Base-by-base conservation (phyloP, 23 tunicate species). In the Pegea sp. region DNA sequence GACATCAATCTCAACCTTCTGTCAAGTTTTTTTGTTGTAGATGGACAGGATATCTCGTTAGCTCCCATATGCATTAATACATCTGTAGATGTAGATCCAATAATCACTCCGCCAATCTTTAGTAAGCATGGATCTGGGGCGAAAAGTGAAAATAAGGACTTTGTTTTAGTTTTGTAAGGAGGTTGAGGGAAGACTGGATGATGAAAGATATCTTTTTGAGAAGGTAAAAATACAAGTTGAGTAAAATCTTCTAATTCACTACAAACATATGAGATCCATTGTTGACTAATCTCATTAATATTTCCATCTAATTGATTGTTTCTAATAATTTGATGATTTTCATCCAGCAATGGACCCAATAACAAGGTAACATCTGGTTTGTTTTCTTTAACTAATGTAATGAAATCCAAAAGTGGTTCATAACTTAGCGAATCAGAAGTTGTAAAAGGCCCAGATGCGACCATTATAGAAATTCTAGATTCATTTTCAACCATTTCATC, bases 371-470 rank as follows among this genome's bases (percentile, higher is more conserved):
- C 67, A 31, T 73, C 84, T 29, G 95, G 95, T 18, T 49, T 30
- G 6, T 48, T 57, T 58, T 74, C 26, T 42, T 73, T 62, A 28
- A 84, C 95, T 0, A 58, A 43, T 0, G 38, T 8, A 5, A 84
- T 61, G 32, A 84, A 68, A 44, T 84, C 95, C 18, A 29, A 42
- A n/a, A 84, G 34, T 3, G 95, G 95, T 44, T 74, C 70, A 52
- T 74, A 74, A 51, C 66, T 73, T 16, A 73, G 31, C 4, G 66
- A 57, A 44, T 74, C 92, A 0, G 72, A 61, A 24, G 95, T 84
- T 1, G 95, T 84, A 38, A 84, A 74, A 13, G 95, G 95, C n/a
- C 95, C 95, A 28, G 64, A 44, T 0, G 95, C 95, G 46, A 68
- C 51, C 44, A 84, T 63, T 3, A 73, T 20, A 33, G 31, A 42